phyloP scores from a whole-genome alignment of 2,113 vertebrate genomes.

The Pangasianodon hypophthalmus region DNA sequence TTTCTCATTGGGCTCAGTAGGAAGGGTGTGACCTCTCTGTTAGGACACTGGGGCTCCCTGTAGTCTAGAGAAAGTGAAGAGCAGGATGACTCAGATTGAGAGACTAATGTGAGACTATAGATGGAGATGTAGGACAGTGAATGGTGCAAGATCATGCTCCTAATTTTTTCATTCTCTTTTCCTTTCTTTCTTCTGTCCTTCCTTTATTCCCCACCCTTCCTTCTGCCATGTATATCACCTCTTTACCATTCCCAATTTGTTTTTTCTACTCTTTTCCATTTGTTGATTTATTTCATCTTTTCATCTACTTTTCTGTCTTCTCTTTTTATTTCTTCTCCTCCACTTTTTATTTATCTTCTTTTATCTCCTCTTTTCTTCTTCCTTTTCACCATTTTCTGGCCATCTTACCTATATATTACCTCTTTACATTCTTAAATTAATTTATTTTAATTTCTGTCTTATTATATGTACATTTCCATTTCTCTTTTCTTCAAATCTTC shows the following conservation, averaged over 20 bases:
- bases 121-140: conserved; percentile 38
- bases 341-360: not conserved
- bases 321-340: not conserved
- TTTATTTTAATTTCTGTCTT: not conserved
- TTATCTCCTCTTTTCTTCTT: not conserved
- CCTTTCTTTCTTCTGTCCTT: not conserved
- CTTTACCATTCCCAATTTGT: not conserved
- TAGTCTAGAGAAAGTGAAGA: conserved; percentile 30
- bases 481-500: not conserved
- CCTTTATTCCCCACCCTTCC: not conserved
- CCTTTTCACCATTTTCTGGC: not conserved
- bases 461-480: not conserved
- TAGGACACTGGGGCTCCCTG: conserved; percentile 39
- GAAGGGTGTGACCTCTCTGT: conserved; percentile 51
- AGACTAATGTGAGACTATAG: conserved; percentile 37
- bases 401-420: not conserved
- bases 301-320: not conserved
- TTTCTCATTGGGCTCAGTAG: conserved; percentile 31
- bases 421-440: not conserved
- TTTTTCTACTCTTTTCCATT: not conserved
- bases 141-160: conserved; percentile 13
- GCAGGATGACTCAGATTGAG: conserved; percentile 24
- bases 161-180: conserved; percentile 1
- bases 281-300: not conserved
- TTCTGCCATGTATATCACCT: not conserved